These are phyloP conservation scores for Campoletis sonorensis DNA, from an alignment of 1,140 invertebrate genomes.

Conservation along the genomic window DNA sequence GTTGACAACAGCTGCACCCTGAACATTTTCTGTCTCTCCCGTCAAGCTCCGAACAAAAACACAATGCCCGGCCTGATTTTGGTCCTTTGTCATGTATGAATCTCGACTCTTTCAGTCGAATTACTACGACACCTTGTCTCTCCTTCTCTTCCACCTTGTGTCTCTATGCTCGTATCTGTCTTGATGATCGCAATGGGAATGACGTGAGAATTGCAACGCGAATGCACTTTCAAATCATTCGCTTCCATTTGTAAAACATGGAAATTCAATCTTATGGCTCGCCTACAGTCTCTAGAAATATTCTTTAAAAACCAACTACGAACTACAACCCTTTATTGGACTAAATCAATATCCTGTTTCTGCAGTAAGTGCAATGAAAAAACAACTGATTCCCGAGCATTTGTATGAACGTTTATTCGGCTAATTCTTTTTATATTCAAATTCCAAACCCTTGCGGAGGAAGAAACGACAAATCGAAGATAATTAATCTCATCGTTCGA, in stretches of 20 bases:
- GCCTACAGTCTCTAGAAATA: not conserved
- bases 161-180: constrained; percentile 13
- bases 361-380: no score
- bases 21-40: constrained; percentile 33
- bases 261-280: not conserved
- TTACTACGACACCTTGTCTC: constrained; percentile 42
- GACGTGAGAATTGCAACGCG: not conserved
- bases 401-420: no score
- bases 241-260: not conserved
- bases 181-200: not conserved
- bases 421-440: no score
- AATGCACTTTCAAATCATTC: not conserved
- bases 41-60: constrained; percentile 55
- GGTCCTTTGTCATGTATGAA: constrained; percentile 47
- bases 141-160: constrained; percentile 29
- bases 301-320: not conserved
- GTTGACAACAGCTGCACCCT: constrained; percentile 55
- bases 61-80: constrained; percentile 56
- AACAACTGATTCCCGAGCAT: no score
- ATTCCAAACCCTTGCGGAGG: not conserved
- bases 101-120: constrained; percentile 18
- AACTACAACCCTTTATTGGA: no score
- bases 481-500: constrained; percentile 16
- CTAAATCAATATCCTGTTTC: no score
- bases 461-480: not conserved